These are phyloP conservation scores for Diacarnus erythraeanus DNA, from an alignment of 37 sponge, comb jelly and placozoan genomes.

Conservation along the genomic window DNA sequence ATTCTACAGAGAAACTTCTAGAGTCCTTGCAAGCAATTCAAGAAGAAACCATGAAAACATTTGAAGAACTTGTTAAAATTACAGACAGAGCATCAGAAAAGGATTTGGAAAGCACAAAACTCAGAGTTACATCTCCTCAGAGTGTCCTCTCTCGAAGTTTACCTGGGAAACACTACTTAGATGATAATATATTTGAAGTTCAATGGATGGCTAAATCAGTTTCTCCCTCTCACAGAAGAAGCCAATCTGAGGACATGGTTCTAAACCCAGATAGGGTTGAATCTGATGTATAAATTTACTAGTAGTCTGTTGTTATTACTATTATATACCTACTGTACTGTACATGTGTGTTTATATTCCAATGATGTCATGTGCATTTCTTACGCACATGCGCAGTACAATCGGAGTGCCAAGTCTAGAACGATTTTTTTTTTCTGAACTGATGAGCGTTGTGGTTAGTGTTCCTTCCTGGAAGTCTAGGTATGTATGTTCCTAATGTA, in stretches of 20 bases:
- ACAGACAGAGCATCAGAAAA: background rate
- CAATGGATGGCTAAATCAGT: background rate
- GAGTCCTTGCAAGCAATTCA: background rate
- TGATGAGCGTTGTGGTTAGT: too few relatives aligned
- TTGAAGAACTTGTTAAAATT: background rate
- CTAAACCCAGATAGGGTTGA: background rate
- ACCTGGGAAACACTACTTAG: background rate
- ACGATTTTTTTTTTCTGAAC: too few relatives aligned
- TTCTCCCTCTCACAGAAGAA: background rate
- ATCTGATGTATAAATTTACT: background rate
- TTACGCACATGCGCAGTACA: too few relatives aligned
- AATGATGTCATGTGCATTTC: too few relatives aligned
- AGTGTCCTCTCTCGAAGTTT: background rate
- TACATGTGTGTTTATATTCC: too few relatives aligned
- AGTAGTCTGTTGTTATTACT: too few relatives aligned
- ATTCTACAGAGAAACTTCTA: background rate
- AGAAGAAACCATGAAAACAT: background rate
- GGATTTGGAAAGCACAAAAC: background rate
- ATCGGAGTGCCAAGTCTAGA: too few relatives aligned
- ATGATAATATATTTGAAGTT: background rate
- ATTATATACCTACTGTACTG: too few relatives aligned
- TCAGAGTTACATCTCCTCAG: too few relatives aligned
- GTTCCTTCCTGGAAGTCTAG: too few relatives aligned
- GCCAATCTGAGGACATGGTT: background rate
- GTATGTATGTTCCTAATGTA: too few relatives aligned